Percentiles rank a stretch among this genome's conserved stretches.
Conservation (phyloP, 2,113 vertebrate genomes). For the Perognathus longimembris region DNA sequence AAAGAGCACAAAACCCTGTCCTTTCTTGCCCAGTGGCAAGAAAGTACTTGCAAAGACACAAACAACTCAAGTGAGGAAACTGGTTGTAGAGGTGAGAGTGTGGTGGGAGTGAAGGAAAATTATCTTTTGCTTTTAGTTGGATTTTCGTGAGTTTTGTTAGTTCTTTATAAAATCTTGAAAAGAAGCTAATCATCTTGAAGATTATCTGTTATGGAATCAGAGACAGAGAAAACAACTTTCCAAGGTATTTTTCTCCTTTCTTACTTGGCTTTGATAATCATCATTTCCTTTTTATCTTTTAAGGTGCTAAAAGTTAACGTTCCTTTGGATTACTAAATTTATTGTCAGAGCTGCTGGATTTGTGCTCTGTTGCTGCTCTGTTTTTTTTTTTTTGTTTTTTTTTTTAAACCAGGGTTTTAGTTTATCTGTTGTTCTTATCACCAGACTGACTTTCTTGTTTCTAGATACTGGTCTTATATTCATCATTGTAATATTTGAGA, state of each 20-base stretch:
- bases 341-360: background rate
- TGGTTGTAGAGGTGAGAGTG: background rate
- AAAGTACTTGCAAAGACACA: background rate
- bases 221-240: background rate
- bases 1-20: background rate
- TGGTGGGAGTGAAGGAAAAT: background rate
- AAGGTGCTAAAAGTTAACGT: background rate
- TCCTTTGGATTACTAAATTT: background rate
- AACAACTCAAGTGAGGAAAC: background rate
- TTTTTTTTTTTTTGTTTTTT: background rate
- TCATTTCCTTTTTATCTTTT: background rate
- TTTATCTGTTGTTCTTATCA: background rate
- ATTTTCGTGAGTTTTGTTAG: background rate
- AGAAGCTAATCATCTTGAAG: background rate
- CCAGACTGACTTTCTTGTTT: background rate
- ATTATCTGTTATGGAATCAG: background rate
- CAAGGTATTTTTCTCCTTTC: background rate
- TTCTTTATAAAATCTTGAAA: background rate
- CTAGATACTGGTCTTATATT: background rate
- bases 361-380: too few relatives aligned
- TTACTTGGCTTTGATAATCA: background rate
- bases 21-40: background rate
- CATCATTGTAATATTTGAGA: background rate
- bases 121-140: background rate
- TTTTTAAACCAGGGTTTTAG: too few relatives aligned